These are phyloP conservation scores for Alligator sinensis DNA, from an alignment of 2,113 vertebrate species.

Conservation along the genomic window DNA sequence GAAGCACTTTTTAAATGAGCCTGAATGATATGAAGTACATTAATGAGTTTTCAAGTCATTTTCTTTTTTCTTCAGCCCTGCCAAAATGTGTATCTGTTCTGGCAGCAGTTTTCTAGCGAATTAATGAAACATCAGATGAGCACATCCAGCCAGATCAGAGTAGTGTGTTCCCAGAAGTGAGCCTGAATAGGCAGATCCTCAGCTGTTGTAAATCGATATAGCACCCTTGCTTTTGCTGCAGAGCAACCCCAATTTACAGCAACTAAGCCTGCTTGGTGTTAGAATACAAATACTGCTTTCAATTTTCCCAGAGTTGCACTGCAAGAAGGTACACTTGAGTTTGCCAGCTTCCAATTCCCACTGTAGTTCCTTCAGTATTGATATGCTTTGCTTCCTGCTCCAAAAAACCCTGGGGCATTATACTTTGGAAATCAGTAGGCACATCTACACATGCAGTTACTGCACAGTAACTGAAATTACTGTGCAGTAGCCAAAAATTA, in stretches of 20 bases:
- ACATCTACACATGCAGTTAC: too few relatives aligned
- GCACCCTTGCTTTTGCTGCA: background rate
- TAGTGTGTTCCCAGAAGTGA: conserved; percentile 30
- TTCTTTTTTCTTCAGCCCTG: background rate
- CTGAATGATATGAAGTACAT: conserved; percentile 27
- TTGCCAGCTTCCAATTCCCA: conserved; percentile 27
- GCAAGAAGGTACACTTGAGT: background rate
- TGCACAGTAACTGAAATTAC: too few relatives aligned
- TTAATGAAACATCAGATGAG: conserved; percentile 47
- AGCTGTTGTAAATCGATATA: conserved; percentile 52
- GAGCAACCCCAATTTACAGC: background rate
- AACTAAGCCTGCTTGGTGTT: background rate
- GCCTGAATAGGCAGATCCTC: conserved; percentile 22
- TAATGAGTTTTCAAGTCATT: conserved; percentile 34
- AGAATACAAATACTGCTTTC: conserved; percentile 36
- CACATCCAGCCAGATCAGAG: conserved; percentile 29
- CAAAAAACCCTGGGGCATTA: background rate
- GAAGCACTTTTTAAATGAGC: conserved; percentile 50
- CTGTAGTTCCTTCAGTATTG: background rate
- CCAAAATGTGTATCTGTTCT: background rate
- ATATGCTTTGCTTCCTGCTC: background rate
- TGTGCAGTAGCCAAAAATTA: too few relatives aligned
- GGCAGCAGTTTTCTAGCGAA: conserved; percentile 46
- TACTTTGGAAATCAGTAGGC: background rate
- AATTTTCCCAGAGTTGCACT: background rate